These are phyloP conservation scores for Falco punctatus DNA, from an alignment of 2,113 vertebrate genomes.

Conservation along the genomic window DNA sequence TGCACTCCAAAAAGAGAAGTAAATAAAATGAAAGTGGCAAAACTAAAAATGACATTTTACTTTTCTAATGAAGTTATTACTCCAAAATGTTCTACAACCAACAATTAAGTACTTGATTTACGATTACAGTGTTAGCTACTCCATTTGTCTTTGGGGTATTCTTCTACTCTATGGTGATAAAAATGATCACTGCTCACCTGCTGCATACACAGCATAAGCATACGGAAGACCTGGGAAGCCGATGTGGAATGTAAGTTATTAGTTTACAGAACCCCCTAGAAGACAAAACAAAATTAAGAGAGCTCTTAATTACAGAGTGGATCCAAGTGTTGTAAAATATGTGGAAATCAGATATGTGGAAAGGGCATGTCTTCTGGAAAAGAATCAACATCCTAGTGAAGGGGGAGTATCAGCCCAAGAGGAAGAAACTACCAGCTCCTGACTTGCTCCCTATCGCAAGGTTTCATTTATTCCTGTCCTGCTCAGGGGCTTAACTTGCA, in stretches of 20 bases:
- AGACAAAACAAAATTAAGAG: conserved; percentile 8
- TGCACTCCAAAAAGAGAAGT: background rate
- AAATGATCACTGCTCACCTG: conserved; percentile 7
- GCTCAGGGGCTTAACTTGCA: background rate
- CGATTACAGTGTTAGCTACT: background rate
- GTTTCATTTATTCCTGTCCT: background rate
- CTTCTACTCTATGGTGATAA: background rate
- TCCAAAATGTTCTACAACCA: background rate
- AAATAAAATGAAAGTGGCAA: background rate
- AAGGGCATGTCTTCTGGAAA: background rate
- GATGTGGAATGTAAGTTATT: background rate
- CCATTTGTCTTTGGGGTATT: background rate
- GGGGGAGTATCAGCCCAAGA: background rate
- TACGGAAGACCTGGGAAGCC: background rate
- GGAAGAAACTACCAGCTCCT: background rate
- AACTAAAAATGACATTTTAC: background rate
- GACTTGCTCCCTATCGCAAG: background rate
- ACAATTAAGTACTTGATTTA: background rate
- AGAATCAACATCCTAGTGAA: background rate
- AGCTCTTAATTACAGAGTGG: background rate
- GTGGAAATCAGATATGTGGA: background rate
- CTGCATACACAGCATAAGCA: background rate
- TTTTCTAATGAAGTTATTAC: conserved; percentile 26
- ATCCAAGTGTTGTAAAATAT: background rate
- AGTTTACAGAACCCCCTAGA: background rate